Conservation (phyloP, 1,140 invertebrate genomes). For the Cataglyphis hispanica region DNA sequence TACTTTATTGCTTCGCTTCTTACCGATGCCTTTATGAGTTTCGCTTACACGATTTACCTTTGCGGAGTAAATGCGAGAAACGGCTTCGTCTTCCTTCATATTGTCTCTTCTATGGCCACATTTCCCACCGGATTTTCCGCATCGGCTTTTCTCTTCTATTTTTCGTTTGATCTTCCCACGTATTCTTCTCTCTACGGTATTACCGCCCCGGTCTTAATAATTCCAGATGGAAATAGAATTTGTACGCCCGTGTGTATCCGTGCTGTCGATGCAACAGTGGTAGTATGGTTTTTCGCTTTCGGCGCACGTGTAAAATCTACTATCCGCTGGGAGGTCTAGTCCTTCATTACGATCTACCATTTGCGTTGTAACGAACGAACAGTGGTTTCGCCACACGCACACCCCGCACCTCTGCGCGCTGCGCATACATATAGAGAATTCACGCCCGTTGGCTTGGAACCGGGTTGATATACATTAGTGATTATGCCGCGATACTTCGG, state of each 20-base stretch:
- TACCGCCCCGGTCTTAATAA: slow-evolving; percentile 49
- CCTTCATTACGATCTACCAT: slow-evolving; percentile 47
- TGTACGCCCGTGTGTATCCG: slow-evolving; percentile 4
- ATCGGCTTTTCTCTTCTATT: slow-evolving; percentile 38
- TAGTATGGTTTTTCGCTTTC: slow-evolving; percentile 54
- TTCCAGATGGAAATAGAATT: slow-evolving; percentile 58
- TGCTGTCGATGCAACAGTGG: slow-evolving; percentile 48
- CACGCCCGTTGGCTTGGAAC: slow-evolving; percentile 47
- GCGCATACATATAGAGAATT: slow-evolving; percentile 52
- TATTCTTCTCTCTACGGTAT: slow-evolving; percentile 1
- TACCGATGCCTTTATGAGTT: slow-evolving; percentile 72
- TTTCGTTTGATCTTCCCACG: slow-evolving; percentile 56
- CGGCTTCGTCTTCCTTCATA: slow-evolving; percentile 45
- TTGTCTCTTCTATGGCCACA: slow-evolving; percentile 16
- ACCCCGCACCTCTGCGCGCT: neutral
- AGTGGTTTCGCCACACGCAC: slow-evolving; percentile 9
- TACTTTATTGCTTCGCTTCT: slow-evolving; percentile 70
- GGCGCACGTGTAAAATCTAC: slow-evolving; percentile 58
- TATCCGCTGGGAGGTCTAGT: slow-evolving; percentile 30
- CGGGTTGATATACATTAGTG: slow-evolving; percentile 62
- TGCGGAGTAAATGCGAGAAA: slow-evolving; percentile 60
- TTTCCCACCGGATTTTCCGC: slow-evolving; percentile 3
- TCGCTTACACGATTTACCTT: slow-evolving; percentile 58
- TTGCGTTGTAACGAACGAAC: slow-evolving; percentile 47
- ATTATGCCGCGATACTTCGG: slow-evolving; percentile 62